Evolutionary conservation across 2,113 vertebrate genomes (phyloP), one percentile per base, ranked within the genome.

Genomic region (Oxyruncus cristatus): DNA sequence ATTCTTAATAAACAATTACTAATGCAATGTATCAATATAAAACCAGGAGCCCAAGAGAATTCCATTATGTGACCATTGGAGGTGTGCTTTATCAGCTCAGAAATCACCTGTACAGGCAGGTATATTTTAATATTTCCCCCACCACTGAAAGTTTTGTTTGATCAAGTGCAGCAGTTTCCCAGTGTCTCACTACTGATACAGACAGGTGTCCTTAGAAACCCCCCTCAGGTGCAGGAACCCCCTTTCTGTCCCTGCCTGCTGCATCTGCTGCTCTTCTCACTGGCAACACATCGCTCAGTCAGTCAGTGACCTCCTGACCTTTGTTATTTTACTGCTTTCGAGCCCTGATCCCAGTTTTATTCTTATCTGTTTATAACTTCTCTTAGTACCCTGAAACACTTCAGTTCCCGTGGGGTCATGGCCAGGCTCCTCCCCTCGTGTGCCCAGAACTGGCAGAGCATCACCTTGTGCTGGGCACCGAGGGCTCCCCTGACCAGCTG

Each of bases 1-100:
- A 68, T 19, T 17, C 61, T 76, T 42, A 94, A 63, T 30, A 72
- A 93, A 39, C 32, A 56, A 61, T 61, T 61, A 68, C n/a, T 17
- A 85, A 86, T 46, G 23, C 15, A 59, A 71, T 35, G 11, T 62
- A 74, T 50, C 61, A 85, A 58, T 55, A 73, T 8, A 62, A 93
- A 92, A 35, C 16, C 65, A 81, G 50, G 27, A 92, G 77, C 13
- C 8, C 59, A 39, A 76, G 44, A 86, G 27, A 70, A 66, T 14
- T 13, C 4, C 8, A 28, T 19, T 11, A 22, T 0, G 0, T 5
- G 27, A 52, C 28, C 85, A n/a, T 0, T 50, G 52, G 65, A 82
- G 67, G 73, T 9, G 3, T 7, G 5, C 52, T 71, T 86, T 84
- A 65, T 52, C 24, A 44, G 47, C 21, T 32, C 55, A 26, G 30